Conservation (phyloP, 2,797 vertebrate species). For the Hippopotamyrus pictus region DNA sequence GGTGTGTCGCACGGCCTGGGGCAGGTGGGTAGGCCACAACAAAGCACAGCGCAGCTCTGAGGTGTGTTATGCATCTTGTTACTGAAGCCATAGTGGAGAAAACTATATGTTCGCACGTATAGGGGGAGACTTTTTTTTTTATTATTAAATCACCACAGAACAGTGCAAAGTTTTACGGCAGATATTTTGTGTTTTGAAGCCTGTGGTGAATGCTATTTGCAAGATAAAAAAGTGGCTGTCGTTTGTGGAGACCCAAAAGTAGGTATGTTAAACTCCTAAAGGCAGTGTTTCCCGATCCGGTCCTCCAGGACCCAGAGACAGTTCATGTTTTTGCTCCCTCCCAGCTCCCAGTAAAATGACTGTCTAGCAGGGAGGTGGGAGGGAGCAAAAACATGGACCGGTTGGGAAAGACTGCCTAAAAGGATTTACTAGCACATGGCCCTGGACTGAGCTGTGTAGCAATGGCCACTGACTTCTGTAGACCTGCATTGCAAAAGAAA, state of each 20-base stretch:
- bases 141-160: neutral
- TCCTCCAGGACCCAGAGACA: neutral
- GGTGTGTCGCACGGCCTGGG: neutral
- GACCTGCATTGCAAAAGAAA: slow-evolving; percentile 5
- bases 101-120: neutral
- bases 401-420: neutral
- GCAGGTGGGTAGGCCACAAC: neutral
- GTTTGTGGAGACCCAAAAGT: neutral
- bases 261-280: neutral
- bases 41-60: neutral
- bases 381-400: neutral
- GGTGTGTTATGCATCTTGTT: neutral
- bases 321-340: neutral
- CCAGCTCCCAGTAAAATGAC: neutral
- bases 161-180: neutral
- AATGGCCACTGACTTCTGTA: neutral
- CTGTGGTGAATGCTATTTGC: slow-evolving; percentile 15
- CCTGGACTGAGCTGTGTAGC: neutral
- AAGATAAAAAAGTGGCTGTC: neutral
- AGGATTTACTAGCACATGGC: neutral
- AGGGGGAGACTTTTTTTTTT: neutral
- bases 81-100: neutral
- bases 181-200: slow-evolving; percentile 11
- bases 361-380: neutral
- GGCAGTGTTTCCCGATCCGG: neutral